Evolutionary conservation across 35 echinoderm and acorn worm genomes (phyloP).

Genomic region (Strongylocentrotus purpuratus): DNA sequence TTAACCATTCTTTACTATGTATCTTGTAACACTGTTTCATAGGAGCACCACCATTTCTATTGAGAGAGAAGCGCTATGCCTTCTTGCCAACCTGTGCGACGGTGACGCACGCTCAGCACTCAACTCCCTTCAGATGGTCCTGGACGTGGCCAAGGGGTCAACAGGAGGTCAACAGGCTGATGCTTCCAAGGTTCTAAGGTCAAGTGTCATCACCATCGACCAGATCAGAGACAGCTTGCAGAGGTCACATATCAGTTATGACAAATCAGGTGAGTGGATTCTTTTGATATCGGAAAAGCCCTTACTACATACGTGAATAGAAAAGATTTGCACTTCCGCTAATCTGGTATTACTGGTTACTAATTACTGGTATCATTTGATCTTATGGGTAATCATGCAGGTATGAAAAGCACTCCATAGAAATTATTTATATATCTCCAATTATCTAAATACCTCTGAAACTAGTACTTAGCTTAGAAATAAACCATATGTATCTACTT

Average conservation of each 20-base stretch:
- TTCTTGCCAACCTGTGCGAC: conserved; percentile 86
- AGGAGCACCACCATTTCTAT: conserved; percentile 59
- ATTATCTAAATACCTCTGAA: too few species aligned
- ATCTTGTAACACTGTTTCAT: not conserved
- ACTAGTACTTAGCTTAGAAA: too few species aligned
- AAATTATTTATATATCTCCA: too few species aligned
- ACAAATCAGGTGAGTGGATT: conserved; percentile 73
- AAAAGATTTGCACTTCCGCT: too few species aligned
- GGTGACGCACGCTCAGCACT: conserved; percentile 95
- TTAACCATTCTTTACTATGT: too few species aligned
- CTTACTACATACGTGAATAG: too few species aligned
- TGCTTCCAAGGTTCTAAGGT: not conserved
- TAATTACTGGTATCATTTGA: too few species aligned
- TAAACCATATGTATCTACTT: too few species aligned
- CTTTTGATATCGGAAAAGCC: too few species aligned
- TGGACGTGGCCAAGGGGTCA: conserved; percentile 31
- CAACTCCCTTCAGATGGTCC: conserved; percentile 75
- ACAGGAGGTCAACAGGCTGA: conserved; percentile 8
- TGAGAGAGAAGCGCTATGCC: conserved; percentile 61
- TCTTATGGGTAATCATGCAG: too few species aligned
- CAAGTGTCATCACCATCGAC: conserved; percentile 60
- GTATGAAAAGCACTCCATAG: too few species aligned
- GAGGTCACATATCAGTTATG: conserved; percentile 86
- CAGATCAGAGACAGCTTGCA: conserved; percentile 87
- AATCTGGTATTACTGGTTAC: too few species aligned